Base-by-base conservation (phyloP, 2,113 vertebrate genomes). In the Caranx ignobilis region DNA sequence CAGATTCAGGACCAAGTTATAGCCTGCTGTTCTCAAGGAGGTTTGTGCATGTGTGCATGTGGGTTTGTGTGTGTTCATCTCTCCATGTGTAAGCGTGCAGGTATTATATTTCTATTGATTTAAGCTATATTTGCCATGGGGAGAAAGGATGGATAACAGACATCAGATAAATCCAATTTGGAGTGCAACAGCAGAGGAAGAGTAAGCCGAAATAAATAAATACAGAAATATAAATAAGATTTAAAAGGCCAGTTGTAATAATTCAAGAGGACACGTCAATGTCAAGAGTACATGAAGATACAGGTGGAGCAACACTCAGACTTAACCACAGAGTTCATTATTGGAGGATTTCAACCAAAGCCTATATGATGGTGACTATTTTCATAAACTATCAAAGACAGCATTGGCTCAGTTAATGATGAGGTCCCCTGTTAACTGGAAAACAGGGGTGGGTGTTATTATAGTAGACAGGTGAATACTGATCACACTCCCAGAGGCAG, bases 91-190 rank as follows among this genome's bases (percentile, higher is more conserved):
- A 60, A 35, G 47, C 69, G 65, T 50, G 67, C 9, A 67, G 10
- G 45, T 76, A 72, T 78, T 81, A 62, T 47, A 74, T 81, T 57
- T 71, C 74, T 45, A 75, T 74, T 62, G 71, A 83, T 82, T 89
- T 72, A 13, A 54, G 55, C 56, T 50, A 67, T 47, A 64, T 84
- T 69, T 69, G 8, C 68, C 41, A 50, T 32, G n/a, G 71, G 52
- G 71, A 80, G 26, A 48, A 43, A 62, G 59, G 54, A 73, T 50
- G 21, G 63, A 64, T 71, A 61, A 21, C 65, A 57, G 60, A 69
- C 60, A 60, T 35, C 75, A 31, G 63, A 54, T 32, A 65, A 48
- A 76, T 50, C 31, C 9, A 55, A 84, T 64, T 45, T 50, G 54
- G 4, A 57, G 34, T 19, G 18, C 0, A 16, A 54, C 3, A 1